Conservation (phyloP, 2,888 invertebrate genomes). For the Volucella zonaria region DNA sequence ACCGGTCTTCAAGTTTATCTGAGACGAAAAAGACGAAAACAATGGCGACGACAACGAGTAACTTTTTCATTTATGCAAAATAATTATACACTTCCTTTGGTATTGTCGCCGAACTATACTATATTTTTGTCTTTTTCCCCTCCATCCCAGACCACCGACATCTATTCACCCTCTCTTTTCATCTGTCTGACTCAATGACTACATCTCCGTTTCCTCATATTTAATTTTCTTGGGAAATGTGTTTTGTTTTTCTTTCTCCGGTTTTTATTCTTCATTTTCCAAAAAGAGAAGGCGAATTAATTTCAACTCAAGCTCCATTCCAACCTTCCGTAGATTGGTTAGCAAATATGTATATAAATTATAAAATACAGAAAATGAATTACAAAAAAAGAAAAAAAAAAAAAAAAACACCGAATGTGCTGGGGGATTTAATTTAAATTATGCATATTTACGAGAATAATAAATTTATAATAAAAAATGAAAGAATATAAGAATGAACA, state of each 20-base stretch:
- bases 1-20: constrained; percentile 41
- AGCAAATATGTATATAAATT: constrained; percentile 61
- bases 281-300: constrained; percentile 64
- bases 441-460: constrained; percentile 36
- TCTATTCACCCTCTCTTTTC: constrained; percentile 1
- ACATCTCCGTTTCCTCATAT: constrained; percentile 49
- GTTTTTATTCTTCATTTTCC: constrained; percentile 38
- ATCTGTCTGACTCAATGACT: constrained; percentile 40
- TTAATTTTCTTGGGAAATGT: constrained; percentile 60
- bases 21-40: constrained; percentile 45
- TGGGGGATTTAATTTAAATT: constrained; percentile 58
- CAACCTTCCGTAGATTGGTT: constrained; percentile 32
- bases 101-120: constrained; percentile 58
- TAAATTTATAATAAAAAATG: constrained; percentile 53
- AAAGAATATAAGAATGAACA: constrained; percentile 34
- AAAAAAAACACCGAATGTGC: not conserved
- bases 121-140: constrained; percentile 36
- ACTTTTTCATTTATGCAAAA: constrained; percentile 71
- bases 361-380: constrained; percentile 45
- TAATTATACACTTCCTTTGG: constrained; percentile 68
- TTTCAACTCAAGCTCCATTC: constrained; percentile 54
- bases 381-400: not conserved
- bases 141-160: constrained; percentile 41
- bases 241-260: constrained; percentile 26
- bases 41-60: constrained; percentile 31